Conservation (phyloP, 1,140 invertebrate species). For the Argopecten irradians region DNA sequence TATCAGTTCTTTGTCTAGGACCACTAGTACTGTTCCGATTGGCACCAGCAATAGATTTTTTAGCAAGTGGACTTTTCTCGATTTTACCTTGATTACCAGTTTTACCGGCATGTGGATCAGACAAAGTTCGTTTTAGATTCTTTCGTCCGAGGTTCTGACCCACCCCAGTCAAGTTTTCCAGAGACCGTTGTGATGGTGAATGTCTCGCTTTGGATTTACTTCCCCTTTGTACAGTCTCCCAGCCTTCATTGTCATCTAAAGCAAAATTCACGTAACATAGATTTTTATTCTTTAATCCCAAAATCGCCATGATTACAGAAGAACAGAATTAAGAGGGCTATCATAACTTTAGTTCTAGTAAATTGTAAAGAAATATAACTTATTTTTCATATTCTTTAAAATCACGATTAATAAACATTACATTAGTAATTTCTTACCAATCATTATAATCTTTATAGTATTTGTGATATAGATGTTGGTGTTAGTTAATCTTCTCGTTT, state of each 20-base stretch:
- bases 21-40: slow-evolving; percentile 1
- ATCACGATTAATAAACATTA: too few relatives aligned
- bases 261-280: slow-evolving; percentile 27
- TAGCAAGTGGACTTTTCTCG: slow-evolving; percentile 27
- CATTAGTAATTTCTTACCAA: too few relatives aligned
- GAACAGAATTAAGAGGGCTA: too few relatives aligned
- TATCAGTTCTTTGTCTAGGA: slow-evolving; percentile 48
- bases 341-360: too few relatives aligned
- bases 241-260: slow-evolving; percentile 79
- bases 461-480: too few relatives aligned
- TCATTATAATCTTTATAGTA: too few relatives aligned
- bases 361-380: too few relatives aligned
- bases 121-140: slow-evolving; percentile 45
- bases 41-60: slow-evolving; percentile 35
- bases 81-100: not conserved
- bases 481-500: too few relatives aligned
- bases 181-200: slow-evolving; percentile 73
- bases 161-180: slow-evolving; percentile 62
- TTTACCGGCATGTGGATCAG: slow-evolving; percentile 51
- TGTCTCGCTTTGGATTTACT: slow-evolving; percentile 67
- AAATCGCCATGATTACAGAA: too few relatives aligned
- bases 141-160: slow-evolving; percentile 26
- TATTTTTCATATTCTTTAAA: too few relatives aligned
- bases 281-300: too few relatives aligned
- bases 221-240: slow-evolving; percentile 83